Conservation (phyloP, 2,888 invertebrate species). For the Phortica magna region DNA sequence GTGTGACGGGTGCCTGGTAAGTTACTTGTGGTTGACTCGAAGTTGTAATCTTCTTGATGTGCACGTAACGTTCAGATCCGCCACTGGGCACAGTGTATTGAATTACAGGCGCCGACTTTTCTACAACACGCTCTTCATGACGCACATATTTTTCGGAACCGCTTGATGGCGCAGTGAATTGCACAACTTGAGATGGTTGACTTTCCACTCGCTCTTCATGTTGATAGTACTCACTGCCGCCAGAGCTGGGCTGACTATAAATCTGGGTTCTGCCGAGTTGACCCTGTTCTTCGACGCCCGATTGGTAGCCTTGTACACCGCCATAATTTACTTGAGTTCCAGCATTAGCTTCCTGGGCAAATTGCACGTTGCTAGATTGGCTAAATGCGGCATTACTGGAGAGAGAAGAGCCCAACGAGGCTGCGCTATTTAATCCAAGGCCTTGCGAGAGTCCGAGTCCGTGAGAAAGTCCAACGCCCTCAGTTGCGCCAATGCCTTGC, state of each 20-base stretch:
- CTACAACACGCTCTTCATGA: conserved; percentile 65
- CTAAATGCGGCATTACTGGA: conserved; percentile 59
- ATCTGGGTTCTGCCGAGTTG: not conserved
- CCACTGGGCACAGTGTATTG: conserved; percentile 57
- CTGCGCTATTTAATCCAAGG: conserved; percentile 55
- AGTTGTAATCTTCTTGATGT: conserved; percentile 64
- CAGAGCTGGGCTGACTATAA: conserved; percentile 36
- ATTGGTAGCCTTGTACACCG: conserved; percentile 52
- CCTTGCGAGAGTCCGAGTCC: conserved; percentile 42
- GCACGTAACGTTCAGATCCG: conserved; percentile 67
- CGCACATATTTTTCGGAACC: conserved; percentile 68
- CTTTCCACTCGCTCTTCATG: conserved; percentile 55
- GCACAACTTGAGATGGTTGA: conserved; percentile 55
- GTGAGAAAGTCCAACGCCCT: conserved; percentile 36
- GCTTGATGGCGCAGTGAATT: conserved; percentile 51
- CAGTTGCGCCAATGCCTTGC: conserved; percentile 9
- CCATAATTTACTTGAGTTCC: conserved; percentile 61
- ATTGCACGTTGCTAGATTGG: conserved; percentile 61
- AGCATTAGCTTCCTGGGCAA: conserved; percentile 54
- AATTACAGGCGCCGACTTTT: conserved; percentile 54
- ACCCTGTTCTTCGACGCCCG: conserved; percentile 4
- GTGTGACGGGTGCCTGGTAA: conserved; percentile 47
- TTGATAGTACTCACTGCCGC: conserved; percentile 60
- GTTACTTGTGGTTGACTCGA: conserved; percentile 56
- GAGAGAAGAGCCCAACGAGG: conserved; percentile 44